Conservation (phyloP, 64 coral and sea anemone genomes). For the Montipora foliosa region DNA sequence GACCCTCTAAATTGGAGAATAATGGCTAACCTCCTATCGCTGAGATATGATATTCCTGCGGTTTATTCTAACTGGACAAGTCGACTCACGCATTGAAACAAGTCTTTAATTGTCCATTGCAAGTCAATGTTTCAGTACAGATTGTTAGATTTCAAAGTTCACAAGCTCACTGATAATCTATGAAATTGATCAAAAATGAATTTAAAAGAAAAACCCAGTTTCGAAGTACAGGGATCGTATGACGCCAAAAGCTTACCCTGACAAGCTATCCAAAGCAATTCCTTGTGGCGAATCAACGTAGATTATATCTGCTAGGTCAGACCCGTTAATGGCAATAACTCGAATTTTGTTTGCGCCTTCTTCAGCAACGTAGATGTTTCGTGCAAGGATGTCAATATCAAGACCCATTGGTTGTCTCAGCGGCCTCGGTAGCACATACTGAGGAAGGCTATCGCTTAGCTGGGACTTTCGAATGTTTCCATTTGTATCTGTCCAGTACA, state of each 20-base stretch:
- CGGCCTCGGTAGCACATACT: neutral
- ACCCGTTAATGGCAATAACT: constrained; percentile 5
- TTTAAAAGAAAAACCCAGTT: no score
- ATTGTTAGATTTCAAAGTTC: no score
- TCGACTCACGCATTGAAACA: no score
- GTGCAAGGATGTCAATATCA: constrained; percentile 46
- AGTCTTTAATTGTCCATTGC: no score
- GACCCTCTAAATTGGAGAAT: no score
- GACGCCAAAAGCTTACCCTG: neutral
- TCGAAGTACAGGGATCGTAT: neutral
- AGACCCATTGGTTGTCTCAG: neutral
- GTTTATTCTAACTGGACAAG: no score
- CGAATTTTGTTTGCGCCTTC: neutral
- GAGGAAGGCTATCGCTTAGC: neutral
- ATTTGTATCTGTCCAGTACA: constrained; percentile 46
- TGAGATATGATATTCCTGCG: no score
- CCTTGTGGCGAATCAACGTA: neutral
- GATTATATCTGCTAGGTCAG: neutral
- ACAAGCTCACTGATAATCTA: neutral
- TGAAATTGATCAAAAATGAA: no score
- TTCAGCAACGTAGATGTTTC: constrained; percentile 54
- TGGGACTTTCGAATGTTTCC: constrained; percentile 16
- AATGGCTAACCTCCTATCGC: no score
- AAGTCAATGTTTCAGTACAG: no score
- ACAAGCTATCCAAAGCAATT: constrained; percentile 22